Conservation (phyloP, 2,797 vertebrate genomes). For the Coreius guichenoti region DNA sequence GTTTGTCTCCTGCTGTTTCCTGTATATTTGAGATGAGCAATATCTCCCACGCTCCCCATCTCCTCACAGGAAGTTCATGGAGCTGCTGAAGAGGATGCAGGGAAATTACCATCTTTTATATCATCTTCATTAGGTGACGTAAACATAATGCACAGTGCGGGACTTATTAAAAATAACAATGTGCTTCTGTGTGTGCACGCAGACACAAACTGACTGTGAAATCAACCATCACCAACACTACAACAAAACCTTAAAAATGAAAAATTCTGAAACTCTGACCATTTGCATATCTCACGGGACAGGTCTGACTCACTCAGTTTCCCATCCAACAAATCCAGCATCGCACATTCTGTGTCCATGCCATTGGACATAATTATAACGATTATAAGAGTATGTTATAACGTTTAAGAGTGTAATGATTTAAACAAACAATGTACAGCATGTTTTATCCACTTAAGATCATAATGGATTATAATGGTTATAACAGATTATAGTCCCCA, state of each 20-base stretch:
- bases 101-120: slow-evolving; percentile 44
- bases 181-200: not conserved
- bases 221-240: slow-evolving; percentile 33
- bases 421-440: not conserved
- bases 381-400: not conserved
- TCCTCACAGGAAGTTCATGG: slow-evolving; percentile 29
- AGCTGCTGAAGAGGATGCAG: slow-evolving; percentile 21
- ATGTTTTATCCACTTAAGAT: not conserved
- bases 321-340: not conserved
- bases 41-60: slow-evolving; percentile 25
- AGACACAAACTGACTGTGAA: slow-evolving; percentile 51
- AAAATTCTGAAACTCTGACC: not conserved
- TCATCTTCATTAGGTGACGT: slow-evolving; percentile 53
- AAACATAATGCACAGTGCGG: slow-evolving; percentile 61
- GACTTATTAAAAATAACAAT: slow-evolving; percentile 73
- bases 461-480: too few relatives aligned
- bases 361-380: not conserved
- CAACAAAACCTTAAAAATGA: slow-evolving; percentile 59
- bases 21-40: slow-evolving; percentile 32
- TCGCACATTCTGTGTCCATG: not conserved
- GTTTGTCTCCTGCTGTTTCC: slow-evolving; percentile 18
- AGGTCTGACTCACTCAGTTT: slow-evolving; percentile 7
- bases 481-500: not conserved
- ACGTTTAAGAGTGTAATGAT: not conserved
- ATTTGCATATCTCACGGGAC: slow-evolving; percentile 31